Conservation (phyloP, 2,113 vertebrate species). For the Rhinopomastus cyanomelas region DNA sequence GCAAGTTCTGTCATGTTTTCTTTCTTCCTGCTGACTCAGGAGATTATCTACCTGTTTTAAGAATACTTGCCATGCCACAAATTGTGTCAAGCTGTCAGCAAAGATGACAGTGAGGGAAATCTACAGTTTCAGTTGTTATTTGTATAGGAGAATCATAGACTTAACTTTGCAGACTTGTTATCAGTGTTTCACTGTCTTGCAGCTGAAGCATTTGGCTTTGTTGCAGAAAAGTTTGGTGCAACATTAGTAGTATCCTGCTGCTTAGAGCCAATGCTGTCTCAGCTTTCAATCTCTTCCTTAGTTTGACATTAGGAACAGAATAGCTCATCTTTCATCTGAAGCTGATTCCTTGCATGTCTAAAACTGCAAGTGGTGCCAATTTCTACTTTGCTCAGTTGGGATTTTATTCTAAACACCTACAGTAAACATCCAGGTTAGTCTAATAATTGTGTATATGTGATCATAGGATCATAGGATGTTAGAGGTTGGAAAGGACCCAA, state of each 20-base stretch:
- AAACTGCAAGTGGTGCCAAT: neutral
- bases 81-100: neutral
- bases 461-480: too few species aligned
- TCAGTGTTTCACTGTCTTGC: neutral
- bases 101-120: neutral
- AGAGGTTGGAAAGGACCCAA: too few species aligned
- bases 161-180: neutral
- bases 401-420: neutral
- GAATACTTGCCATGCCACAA: neutral
- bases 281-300: neutral
- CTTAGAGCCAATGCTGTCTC: neutral
- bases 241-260: neutral
- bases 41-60: constrained; percentile 11
- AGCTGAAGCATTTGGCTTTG: neutral
- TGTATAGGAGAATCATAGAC: neutral
- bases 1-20: neutral
- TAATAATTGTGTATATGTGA: neutral
- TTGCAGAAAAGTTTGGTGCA: neutral
- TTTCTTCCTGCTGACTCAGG: neutral
- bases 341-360: neutral
- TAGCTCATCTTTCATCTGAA: neutral
- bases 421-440: neutral
- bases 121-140: neutral
- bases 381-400: neutral
- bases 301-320: neutral